Base-by-base conservation (phyloP, 2,113 vertebrate species). In the Actinemys pallida region DNA sequence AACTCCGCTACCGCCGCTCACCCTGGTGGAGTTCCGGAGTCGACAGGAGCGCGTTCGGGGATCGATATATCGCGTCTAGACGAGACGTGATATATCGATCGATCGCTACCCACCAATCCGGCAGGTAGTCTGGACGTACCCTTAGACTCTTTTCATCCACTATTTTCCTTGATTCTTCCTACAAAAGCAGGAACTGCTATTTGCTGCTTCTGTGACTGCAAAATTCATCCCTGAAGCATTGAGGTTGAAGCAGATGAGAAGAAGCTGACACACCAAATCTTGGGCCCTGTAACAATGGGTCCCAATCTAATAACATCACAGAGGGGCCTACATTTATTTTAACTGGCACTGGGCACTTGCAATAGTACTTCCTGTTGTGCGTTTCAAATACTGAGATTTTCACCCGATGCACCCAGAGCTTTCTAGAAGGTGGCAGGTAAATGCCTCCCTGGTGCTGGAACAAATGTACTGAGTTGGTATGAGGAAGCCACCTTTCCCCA, bases 361-460 rank as follows among this genome's bases (percentile, higher is more conserved):
- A 75, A 0, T 0, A 84, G 50, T 19, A 81, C 24, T 39, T 95
- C 0, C 0, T 2, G 4, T 39, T 87, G 75, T 59, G 80, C 1
- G 0, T 78, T 90, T 93, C 54, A 93, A 89, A 39, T 94, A 96
- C 81, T 0, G 1, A 53, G 20, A 29, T 49, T 90, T 94, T 39
- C 88, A 56, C 29, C 45, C 53, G 80, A 83, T 3, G 3, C 84
- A 90, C 45, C 11, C 3, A 14, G 4, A 57, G 62, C 50, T 83
- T 90, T 86, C 87, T 42, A 75, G 17, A 42, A 95, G 86, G 53
- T 13, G 69, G 79, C 53, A 95, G 96, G 93, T 27, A 95, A 97
- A 35, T 56, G 47, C 20, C 87, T 75, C 20, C 22, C 79, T 49
- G 31, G 88, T 90, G 90, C 10, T 0, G 2, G 94, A 96, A 88